These are phyloP conservation scores for Podocnemis expansa DNA, from an alignment of 2,113 vertebrate genomes.

Conservation along the genomic window DNA sequence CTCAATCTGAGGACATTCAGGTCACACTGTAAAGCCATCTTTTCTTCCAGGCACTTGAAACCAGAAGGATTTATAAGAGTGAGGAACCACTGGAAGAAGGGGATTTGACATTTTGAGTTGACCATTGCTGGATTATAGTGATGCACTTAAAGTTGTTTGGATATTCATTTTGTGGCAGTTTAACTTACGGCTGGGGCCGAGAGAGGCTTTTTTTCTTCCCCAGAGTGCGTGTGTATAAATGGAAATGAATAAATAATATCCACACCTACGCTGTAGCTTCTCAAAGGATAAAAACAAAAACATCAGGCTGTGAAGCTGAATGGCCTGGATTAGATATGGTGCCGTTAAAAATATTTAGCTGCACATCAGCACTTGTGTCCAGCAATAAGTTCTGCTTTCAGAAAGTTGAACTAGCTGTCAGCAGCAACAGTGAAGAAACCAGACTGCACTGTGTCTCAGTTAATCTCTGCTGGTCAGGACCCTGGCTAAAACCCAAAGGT, in stretches of 20 bases:
- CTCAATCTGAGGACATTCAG: background rate
- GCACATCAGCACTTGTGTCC: background rate
- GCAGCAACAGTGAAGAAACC: background rate
- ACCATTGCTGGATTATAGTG: rapidly evolving
- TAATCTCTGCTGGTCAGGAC: background rate
- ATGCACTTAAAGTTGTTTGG: background rate
- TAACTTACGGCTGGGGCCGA: background rate
- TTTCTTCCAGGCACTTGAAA: background rate
- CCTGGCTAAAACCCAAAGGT: background rate
- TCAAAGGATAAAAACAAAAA: rapidly evolving
- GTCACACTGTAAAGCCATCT: background rate
- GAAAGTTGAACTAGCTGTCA: background rate
- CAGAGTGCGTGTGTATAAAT: background rate
- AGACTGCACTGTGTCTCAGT: background rate
- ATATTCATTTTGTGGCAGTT: background rate
- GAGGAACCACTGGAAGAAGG: background rate
- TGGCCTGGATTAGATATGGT: background rate
- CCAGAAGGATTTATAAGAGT: rapidly evolving
- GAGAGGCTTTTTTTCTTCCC: background rate
- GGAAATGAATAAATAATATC: background rate
- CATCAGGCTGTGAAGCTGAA: background rate
- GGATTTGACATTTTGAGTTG: rapidly evolving
- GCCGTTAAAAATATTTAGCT: background rate
- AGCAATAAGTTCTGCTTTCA: rapidly evolving
- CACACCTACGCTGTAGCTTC: background rate